A percentile compares a stretch with the other conserved stretches of the same genome.
Evolutionary conservation across 2,888 invertebrate species (phyloP).

Genomic region (Hirtodrosophila histrioides): DNA sequence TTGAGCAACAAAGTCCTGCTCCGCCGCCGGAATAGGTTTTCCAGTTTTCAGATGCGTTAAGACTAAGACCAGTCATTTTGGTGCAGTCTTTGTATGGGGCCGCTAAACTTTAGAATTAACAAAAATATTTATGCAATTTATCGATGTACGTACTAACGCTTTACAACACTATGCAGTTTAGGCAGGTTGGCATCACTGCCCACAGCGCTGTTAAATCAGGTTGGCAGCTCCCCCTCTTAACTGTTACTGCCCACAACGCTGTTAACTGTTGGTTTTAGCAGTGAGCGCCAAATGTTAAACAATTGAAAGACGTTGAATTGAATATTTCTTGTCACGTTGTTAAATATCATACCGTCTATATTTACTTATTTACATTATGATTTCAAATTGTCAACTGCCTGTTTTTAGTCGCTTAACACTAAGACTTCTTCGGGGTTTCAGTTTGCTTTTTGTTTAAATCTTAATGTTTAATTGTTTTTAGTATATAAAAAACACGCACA

Average conservation of each 20-base stretch:
- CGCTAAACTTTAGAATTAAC: too few species aligned
- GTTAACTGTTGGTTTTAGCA: background rate
- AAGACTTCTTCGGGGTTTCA: conserved; percentile 50
- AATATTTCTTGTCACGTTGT: conserved; percentile 49
- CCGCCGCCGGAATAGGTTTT: too few species aligned
- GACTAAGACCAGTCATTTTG: too few species aligned
- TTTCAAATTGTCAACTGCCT: conserved; percentile 50
- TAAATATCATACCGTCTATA: conserved; percentile 75
- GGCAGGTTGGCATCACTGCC: background rate
- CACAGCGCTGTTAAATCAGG: too few species aligned
- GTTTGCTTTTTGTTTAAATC: conserved; percentile 23
- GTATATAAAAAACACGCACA: conserved; percentile 48
- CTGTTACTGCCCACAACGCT: background rate
- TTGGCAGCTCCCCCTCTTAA: background rate
- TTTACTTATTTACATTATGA: conserved; percentile 81
- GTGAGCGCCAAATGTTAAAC: background rate
- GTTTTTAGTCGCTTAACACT: conserved; percentile 40
- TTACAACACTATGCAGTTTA: too few species aligned
- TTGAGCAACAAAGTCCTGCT: too few species aligned
- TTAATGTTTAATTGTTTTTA: conserved; percentile 26
- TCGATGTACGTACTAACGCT: too few species aligned
- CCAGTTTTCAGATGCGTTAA: too few species aligned
- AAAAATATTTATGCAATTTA: too few species aligned
- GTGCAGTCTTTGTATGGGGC: too few species aligned
- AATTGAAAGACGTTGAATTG: background rate